Conservation (phyloP, 2,113 vertebrate genomes). For the Gnathochromis pfefferi region DNA sequence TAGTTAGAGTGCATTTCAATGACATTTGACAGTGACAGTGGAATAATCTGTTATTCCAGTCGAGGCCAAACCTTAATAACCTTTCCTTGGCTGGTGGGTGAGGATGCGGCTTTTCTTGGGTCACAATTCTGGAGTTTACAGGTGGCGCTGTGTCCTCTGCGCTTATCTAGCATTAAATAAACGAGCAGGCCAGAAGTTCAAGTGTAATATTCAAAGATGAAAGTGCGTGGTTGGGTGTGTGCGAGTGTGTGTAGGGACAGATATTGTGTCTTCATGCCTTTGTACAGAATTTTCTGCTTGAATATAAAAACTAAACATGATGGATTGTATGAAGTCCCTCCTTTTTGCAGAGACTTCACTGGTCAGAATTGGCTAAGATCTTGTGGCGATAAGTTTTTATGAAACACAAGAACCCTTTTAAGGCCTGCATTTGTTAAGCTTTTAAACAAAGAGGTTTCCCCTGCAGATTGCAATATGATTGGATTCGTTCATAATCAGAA, state of each 20-base stretch:
- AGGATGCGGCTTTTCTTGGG: neutral
- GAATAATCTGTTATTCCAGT: neutral
- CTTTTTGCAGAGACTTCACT: slow-evolving; percentile 3
- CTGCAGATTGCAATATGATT: slow-evolving; percentile 30
- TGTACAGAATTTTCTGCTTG: slow-evolving; percentile 56
- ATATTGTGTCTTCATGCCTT: slow-evolving; percentile 38
- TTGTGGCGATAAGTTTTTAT: slow-evolving; percentile 25
- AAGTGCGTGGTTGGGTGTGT: neutral
- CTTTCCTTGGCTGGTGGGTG: neutral
- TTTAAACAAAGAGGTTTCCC: slow-evolving; percentile 27
- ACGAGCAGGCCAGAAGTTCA: neutral
- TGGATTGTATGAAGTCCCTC: slow-evolving; percentile 33
- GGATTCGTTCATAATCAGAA: slow-evolving; percentile 33
- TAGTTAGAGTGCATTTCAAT: neutral
- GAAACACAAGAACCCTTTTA: slow-evolving; percentile 26
- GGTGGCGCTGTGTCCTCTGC: neutral
- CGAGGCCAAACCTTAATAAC: neutral
- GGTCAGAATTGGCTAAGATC: slow-evolving; percentile 2
- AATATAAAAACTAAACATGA: slow-evolving; percentile 9
- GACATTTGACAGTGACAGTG: neutral
- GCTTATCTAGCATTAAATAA: neutral
- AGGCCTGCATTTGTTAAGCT: slow-evolving; percentile 12
- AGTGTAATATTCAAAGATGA: neutral
- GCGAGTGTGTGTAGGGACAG: neutral
- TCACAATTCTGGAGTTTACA: slow-evolving; percentile 18